Evolutionary conservation across 2,797 vertebrate genomes (phyloP).

Genomic region (Melanotaenia pygmaea): DNA sequence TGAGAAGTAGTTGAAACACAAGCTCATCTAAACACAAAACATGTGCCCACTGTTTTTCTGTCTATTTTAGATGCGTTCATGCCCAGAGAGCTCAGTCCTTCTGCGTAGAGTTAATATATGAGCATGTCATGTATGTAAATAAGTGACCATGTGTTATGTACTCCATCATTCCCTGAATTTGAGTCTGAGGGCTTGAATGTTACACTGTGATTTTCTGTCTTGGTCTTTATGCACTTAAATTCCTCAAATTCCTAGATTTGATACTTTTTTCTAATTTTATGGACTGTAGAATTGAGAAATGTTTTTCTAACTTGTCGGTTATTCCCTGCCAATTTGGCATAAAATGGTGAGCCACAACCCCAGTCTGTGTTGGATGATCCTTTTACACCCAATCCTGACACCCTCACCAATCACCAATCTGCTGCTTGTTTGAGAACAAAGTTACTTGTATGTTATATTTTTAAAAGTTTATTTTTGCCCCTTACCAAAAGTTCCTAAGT

Average conservation of each 20-base stretch:
- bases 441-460: neutral
- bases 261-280: neutral
- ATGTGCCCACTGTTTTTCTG: neutral
- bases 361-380: neutral
- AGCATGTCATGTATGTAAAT: neutral
- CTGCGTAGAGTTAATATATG: neutral
- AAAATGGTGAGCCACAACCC: neutral
- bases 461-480: neutral
- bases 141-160: neutral
- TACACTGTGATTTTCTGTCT: neutral
- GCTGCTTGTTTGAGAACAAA: neutral
- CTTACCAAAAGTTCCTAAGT: neutral
- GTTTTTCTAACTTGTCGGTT: neutral
- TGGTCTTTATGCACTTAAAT: neutral
- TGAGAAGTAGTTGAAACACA: neutral
- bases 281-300: neutral
- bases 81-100: neutral
- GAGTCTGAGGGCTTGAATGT: neutral
- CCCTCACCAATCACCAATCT: neutral
- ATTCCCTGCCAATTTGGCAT: neutral
- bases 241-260: neutral
- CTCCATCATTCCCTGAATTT: neutral
- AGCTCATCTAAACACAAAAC: neutral
- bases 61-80: neutral
- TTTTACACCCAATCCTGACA: neutral